These are phyloP conservation scores for Scaptomyza montana DNA, from an alignment of 1,140 invertebrate species.

Conservation along the genomic window DNA sequence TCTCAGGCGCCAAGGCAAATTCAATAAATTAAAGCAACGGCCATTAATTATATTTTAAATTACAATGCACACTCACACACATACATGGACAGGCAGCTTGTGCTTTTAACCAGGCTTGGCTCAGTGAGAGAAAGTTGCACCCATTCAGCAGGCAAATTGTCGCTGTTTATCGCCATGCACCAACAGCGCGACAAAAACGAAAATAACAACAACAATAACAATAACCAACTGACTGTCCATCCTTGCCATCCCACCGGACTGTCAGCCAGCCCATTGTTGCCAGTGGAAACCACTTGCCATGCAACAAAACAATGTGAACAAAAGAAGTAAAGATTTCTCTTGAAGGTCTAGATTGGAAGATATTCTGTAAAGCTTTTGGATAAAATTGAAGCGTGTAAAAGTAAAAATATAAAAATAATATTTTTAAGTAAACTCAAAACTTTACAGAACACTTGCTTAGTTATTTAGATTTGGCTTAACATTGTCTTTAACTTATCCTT, in stretches of 20 bases:
- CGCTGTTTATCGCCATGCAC: conserved; percentile 77
- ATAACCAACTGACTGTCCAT: conserved; percentile 22
- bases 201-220: conserved; percentile 28
- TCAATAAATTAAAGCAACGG: conserved; percentile 79
- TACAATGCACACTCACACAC: conserved; percentile 66
- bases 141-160: conserved; percentile 77
- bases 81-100: conserved; percentile 24
- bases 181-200: conserved; percentile 40
- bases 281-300: conserved; percentile 64
- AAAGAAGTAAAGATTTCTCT: conserved; percentile 18
- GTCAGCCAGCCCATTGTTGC: conserved; percentile 41
- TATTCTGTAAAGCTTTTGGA: background rate
- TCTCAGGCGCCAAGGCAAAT: conserved; percentile 63
- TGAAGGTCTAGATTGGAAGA: background rate
- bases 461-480: too few relatives aligned
- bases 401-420: too few relatives aligned
- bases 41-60: conserved; percentile 83
- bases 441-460: too few relatives aligned
- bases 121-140: conserved; percentile 64
- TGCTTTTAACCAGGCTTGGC: conserved; percentile 18
- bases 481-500: too few relatives aligned
- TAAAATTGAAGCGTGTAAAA: too few relatives aligned
- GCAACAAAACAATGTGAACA: conserved; percentile 38
- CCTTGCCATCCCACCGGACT: background rate
- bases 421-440: too few relatives aligned